These are phyloP conservation scores for Chlorodrepanis virens DNA, from an alignment of 2,113 vertebrate species.

Conservation along the genomic window DNA sequence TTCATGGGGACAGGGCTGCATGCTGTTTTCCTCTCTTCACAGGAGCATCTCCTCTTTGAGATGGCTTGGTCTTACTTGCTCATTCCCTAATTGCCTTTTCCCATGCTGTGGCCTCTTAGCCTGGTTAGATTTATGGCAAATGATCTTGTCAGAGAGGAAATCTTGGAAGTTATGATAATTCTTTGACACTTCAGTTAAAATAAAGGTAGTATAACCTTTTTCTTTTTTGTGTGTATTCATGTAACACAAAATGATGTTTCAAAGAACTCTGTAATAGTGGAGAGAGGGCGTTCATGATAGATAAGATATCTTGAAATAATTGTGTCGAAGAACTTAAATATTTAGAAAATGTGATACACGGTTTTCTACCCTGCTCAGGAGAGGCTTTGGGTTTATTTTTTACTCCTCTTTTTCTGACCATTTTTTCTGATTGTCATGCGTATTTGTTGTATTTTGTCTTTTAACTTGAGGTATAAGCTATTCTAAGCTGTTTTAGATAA, in stretches of 20 bases:
- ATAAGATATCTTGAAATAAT: neutral
- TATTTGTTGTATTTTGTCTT: neutral
- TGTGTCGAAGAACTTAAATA: neutral
- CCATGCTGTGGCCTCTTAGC: neutral
- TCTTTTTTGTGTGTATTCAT: rapidly evolving
- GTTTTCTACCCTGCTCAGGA: neutral
- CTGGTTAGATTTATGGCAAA: neutral
- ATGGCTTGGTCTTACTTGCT: neutral
- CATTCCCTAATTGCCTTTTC: neutral
- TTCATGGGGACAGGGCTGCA: rapidly evolving
- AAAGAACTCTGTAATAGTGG: neutral
- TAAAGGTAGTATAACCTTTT: neutral
- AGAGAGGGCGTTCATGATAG: rapidly evolving
- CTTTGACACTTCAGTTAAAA: neutral
- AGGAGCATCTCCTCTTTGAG: neutral
- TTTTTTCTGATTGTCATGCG: neutral
- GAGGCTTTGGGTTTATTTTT: neutral
- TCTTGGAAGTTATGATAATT: neutral
- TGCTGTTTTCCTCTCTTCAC: neutral
- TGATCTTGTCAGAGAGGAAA: neutral
- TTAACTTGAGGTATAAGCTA: neutral
- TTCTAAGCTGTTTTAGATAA: neutral
- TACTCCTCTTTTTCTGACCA: neutral
- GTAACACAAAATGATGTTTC: neutral
- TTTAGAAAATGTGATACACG: neutral